Percentiles rank a stretch among this genome's conserved stretches.
Evolutionary conservation across 2,888 invertebrate genomes (phyloP).

Genomic region (Limnephilus auricula): DNA sequence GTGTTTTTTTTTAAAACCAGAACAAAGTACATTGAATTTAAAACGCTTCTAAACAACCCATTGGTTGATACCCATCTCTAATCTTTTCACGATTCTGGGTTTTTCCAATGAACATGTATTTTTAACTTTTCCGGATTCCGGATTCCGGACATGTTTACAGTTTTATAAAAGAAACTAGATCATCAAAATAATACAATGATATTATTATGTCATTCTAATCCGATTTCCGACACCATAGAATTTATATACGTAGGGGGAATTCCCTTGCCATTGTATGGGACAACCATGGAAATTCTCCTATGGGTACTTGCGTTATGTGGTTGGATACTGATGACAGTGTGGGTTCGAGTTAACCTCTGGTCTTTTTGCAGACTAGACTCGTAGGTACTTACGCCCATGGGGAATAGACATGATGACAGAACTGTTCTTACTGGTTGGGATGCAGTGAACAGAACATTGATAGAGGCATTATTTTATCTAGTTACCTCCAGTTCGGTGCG

Average conservation of each 20-base stretch:
- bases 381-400: not conserved
- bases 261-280: not conserved
- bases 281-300: not conserved
- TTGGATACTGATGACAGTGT: conserved; percentile 16
- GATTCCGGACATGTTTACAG: not conserved
- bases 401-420: not conserved
- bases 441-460: not conserved
- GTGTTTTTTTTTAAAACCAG: not conserved
- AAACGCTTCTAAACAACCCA: not conserved
- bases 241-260: not conserved
- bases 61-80: not conserved
- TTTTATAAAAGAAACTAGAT: not conserved
- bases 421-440: not conserved
- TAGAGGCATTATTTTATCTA: not conserved
- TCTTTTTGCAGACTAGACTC: conserved; percentile 3
- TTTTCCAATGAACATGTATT: not conserved
- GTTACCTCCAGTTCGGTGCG: not conserved
- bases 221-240: not conserved
- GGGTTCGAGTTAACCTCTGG: conserved; percentile 20
- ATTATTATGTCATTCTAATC: not conserved
- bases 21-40: not conserved
- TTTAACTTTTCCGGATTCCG: conserved; percentile 2
- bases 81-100: not conserved
- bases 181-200: not conserved
- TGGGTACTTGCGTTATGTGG: not conserved